Percentiles rank a stretch among this genome's conserved stretches.
phyloP scores from a whole-genome alignment of 2,113 vertebrate species.

The Thomomys bottae region DNA sequence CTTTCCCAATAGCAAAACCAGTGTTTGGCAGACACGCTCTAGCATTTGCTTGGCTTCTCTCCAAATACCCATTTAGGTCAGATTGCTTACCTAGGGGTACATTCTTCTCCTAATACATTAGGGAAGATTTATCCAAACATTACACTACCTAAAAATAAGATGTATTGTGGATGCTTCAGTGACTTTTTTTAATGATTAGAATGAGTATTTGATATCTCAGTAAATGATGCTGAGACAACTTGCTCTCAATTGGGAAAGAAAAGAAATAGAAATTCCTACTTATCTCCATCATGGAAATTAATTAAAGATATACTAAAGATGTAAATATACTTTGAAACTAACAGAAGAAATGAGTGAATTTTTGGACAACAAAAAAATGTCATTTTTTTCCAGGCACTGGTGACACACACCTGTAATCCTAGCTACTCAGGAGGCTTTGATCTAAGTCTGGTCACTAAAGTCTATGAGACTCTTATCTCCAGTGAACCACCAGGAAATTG shows the following conservation, averaged over 20 bases:
- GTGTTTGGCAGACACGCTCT: constrained; percentile 29
- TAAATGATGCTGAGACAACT: neutral
- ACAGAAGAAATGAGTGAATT: constrained; percentile 32
- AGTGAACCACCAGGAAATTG: no score
- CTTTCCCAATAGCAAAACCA: constrained; percentile 29
- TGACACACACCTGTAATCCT: no score
- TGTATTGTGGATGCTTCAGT: neutral
- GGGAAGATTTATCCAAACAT: constrained; percentile 47
- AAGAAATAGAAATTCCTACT: neutral
- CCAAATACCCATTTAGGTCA: constrained; percentile 47
- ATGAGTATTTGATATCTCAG: constrained; percentile 43
- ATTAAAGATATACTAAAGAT: constrained; percentile 32
- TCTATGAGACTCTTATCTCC: no score
- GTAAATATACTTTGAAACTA: neutral
- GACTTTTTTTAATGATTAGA: constrained; percentile 2
- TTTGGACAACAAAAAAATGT: no score
- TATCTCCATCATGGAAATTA: constrained; percentile 22
- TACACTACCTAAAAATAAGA: constrained; percentile 37
- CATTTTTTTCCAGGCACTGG: no score
- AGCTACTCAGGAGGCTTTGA: no score
- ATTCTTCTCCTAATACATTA: constrained; percentile 50
- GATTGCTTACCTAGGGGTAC: constrained; percentile 13
- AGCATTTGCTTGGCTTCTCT: constrained; percentile 35
- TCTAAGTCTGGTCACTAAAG: no score
- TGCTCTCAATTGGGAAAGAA: constrained; percentile 23